Base-by-base conservation (phyloP, 2,888 invertebrate species). In the Hypsopygia costalis region DNA sequence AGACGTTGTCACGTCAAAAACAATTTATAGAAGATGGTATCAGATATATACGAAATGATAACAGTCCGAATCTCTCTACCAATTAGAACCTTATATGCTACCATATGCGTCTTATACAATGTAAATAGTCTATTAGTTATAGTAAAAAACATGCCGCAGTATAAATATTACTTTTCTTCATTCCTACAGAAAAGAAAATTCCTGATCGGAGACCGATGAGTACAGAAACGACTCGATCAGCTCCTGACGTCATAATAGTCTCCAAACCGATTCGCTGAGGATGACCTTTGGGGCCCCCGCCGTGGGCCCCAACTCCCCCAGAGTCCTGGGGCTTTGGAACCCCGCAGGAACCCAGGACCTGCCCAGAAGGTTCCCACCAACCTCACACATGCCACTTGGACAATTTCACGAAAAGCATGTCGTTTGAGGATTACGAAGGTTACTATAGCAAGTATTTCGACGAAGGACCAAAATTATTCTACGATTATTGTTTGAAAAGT, bases 211-310 rank as follows among this genome's bases (percentile, higher is more conserved):
- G 93, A 36, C 94, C 94, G 33, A 94, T 94, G 81, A 94, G 95
- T 80, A 93, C 93, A 43, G 94, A 96, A 70, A 95, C 96, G 41
- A 95, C 95, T 43, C 95, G 96, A 65, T 96, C 96, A 41, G 96
- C 96, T 1, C 96, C 96, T 35, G 97, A 97, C 78, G 96, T 97
- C 62, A 95, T 97, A 69, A 96, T 96, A 9, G 88, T 88, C 10
- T 87, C 88, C 46, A 87, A 88, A 44, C 87, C 86, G 81, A 75
- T 87, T 88, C 85, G 87, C 88, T 88, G 88, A 88, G 81, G 77
- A 52, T 71, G 83, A 86, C 86, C 81, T 47, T 59, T 71, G 87
- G 87, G 88, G 86, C 86, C 82, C 76, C 65, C 78, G 1, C 81
- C 81, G 40, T 83, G 87, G 87, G 87, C 85, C 75, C 86, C 86